Evolutionary conservation across 1,140 invertebrate genomes (phyloP).

Genomic region (Mizuhopecten yessoensis): DNA sequence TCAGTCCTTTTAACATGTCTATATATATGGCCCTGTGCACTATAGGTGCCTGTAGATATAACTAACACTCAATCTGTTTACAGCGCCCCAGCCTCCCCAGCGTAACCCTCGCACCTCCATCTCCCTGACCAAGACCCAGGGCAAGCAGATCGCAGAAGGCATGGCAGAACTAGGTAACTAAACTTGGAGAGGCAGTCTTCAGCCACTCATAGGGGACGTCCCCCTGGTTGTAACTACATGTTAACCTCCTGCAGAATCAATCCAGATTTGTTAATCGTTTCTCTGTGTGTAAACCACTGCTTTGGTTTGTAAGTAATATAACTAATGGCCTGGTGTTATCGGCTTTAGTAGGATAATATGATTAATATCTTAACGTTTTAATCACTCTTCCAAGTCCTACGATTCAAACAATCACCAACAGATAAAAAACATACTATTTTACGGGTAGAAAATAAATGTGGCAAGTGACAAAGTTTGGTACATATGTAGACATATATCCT

Average conservation of each 20-base stretch:
- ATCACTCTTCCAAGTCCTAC: no score
- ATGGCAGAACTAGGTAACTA: constrained; percentile 78
- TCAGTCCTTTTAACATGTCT: background rate
- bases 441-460: no score
- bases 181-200: background rate
- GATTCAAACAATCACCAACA: no score
- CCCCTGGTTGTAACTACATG: background rate
- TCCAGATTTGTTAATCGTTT: no score
- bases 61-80: constrained; percentile 48
- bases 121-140: constrained; percentile 89
- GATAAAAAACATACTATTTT: no score
- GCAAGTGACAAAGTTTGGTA: no score
- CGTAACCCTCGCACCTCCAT: constrained; percentile 97
- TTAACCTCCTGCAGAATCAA: no score
- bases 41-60: constrained; percentile 35
- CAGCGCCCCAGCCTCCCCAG: constrained; percentile 78
- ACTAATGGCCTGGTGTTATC: background rate
- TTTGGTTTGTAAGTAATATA: background rate
- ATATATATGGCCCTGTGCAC: background rate
- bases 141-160: constrained; percentile 78
- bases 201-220: background rate
- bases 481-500: no score
- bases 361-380: no score
- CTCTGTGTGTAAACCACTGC: background rate
- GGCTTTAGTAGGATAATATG: no score